Evolutionary conservation across 2,888 invertebrate species (phyloP), one percentile per base, ranked within the genome.

Genomic region (Nephrotoma flavescens): DNA sequence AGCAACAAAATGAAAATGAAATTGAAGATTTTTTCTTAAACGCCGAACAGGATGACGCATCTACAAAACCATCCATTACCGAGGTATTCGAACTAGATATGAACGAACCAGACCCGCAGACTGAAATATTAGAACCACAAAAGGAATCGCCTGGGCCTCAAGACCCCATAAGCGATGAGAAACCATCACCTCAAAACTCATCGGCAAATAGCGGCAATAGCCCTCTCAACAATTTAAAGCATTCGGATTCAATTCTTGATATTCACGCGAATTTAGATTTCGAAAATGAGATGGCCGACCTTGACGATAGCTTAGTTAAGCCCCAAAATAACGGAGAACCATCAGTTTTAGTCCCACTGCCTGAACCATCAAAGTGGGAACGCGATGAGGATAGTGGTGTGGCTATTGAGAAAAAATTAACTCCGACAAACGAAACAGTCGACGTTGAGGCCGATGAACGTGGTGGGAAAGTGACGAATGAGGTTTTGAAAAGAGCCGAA

Each of bases 341-440:
- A 84, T 41, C 84, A 9, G 87, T 95, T 90, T 90, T 96, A 86
- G 96, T 95, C 15, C 95, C 94, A 2, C 89, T 96, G 87, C 96
- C 97, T 0, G 97, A 95, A 89, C 92, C 95, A 86, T 97, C 97
- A 0, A 97, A 97, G 91, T 97, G 97, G 97, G 97, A 97, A 91
- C 94, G 96, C 44, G 95, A 95, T 83, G 96, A 95, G 86, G 94
- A 94, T 71, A 92, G 31, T 41, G 57, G 52, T 57, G 52, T 42
- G 83, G 42, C 92, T 87, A 90, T 91, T 87, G 88, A 88, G 83
- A 88, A 87, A 6, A 92, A 92, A 86, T 71, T 71, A 71, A 71
- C 71, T 31, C 93, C 93, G 0, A 93, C 93, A 19, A 93, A 93
- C 89, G 92, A 93, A 89, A 88, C 87, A 71, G 6, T 87, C 4